phyloP scores from a whole-genome alignment of 37 sponge, comb jelly and placozoan genomes.

The Tethya wilhelma region DNA sequence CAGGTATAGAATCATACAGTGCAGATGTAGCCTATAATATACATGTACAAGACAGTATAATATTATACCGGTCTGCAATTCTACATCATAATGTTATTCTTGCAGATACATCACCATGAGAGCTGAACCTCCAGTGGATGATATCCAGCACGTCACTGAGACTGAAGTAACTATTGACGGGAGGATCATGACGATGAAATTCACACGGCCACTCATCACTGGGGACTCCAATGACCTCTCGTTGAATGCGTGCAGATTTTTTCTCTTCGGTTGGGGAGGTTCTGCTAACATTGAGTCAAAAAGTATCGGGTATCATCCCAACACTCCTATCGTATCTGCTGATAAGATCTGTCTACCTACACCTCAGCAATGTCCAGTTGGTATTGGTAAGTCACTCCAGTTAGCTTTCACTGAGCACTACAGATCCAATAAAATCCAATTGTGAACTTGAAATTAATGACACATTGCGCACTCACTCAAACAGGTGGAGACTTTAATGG shows the following conservation, averaged over 20 bases:
- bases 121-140: conserved; percentile 49
- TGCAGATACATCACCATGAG: too few species aligned
- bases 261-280: conserved; percentile 57
- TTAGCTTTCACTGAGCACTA: too few species aligned
- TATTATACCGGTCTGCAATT: too few species aligned
- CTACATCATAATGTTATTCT: too few species aligned
- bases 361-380: conserved; percentile 20
- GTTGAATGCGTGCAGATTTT: conserved; percentile 27
- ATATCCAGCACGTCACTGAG: conserved; percentile 4
- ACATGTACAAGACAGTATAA: conserved; percentile 12
- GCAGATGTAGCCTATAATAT: neutral
- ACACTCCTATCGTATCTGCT: conserved; percentile 31
- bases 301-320: conserved; percentile 25
- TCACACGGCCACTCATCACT: conserved; percentile 45
- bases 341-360: conserved; percentile 42
- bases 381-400: neutral
- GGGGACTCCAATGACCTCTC: conserved; percentile 32
- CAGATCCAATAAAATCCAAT: too few species aligned
- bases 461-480: too few species aligned
- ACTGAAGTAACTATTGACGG: neutral
- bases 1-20: conserved; percentile 35
- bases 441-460: too few species aligned
- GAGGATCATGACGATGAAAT: conserved; percentile 37
- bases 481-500: too few species aligned
- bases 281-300: neutral